Base-by-base conservation (phyloP, 2,797 vertebrate species). In the Avahi laniger region DNA sequence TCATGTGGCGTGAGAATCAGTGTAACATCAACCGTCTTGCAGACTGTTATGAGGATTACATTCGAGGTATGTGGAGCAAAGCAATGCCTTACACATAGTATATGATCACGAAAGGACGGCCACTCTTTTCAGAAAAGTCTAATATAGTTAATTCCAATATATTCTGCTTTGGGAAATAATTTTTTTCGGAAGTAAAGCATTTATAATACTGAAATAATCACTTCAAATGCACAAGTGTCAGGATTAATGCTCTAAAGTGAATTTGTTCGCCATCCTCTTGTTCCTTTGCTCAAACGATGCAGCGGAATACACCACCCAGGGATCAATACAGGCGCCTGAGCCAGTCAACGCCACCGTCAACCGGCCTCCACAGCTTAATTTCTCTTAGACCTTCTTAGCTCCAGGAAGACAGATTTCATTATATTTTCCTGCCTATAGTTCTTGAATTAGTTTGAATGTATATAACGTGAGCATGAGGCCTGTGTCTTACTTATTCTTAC, bases 41-140 rank as follows among this genome's bases (percentile, higher is more conserved):
- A 82, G 46, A 85, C 30, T 50, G 67, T 93, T 48, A 85, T 70
- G 17, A 75, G 28, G 22, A 69, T 90, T 81, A 46, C 2, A 83
- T 63, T 67, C 35, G 76, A 91, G 57, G 61, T 50, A 82, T 7
- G 13, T 41, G 52, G 93, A 89, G 78, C 61, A 97, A 94, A 88
- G 11, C 35, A 93, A 8, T 38, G 26, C 61, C 63, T 89, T 0
- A 96, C 57, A 91, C 41, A 73, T 0, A 11, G 70, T 90, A 86
- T 9, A 81, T 59, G 46, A 43, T 97, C 38, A 92, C 38, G 50
- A 90, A 28, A 93, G 46, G 59, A 24, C 3, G 63, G 20, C 26
- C 38, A 57, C 24, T 70, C 2, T 80, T 87, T 50, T 65, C 46
- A 78, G 57, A 33, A 89, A 88, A 93, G 79, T 35, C 54, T 82